A percentile compares a stretch with the other conserved stretches of the same genome.
phyloP scores from a whole-genome alignment of 2,888 invertebrate genomes.

The Ceriagrion tenellum region DNA sequence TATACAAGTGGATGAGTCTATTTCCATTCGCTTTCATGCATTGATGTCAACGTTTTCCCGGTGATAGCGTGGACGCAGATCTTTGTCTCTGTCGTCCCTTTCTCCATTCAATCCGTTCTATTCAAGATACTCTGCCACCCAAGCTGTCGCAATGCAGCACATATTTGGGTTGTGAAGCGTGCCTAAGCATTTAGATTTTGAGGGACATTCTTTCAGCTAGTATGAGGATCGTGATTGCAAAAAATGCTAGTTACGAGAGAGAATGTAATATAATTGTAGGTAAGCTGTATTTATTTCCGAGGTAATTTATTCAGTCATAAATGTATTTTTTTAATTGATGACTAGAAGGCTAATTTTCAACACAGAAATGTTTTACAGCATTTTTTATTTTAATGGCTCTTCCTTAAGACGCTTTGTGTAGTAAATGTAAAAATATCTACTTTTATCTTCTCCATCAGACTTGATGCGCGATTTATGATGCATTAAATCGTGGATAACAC shows the following conservation, averaged over 20 bases:
- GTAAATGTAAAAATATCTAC: no score
- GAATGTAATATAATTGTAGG: no score
- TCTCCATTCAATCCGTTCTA: background rate
- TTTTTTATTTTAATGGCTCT: no score
- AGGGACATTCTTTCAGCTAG: background rate
- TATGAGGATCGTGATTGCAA: background rate
- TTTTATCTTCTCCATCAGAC: no score
- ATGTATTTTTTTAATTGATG: no score
- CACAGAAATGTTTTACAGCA: no score
- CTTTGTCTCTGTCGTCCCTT: background rate
- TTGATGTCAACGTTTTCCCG: background rate
- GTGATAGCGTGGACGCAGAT: background rate
- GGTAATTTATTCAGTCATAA: no score
- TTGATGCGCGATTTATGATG: no score
- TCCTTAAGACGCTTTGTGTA: no score
- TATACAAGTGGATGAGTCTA: background rate
- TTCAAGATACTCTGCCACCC: background rate
- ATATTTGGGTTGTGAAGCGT: background rate
- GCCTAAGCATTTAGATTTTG: background rate
- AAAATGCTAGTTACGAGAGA: background rate
- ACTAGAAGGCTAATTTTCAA: no score
- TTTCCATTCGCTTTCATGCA: background rate
- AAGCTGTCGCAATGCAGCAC: background rate
- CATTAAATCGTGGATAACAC: no score
- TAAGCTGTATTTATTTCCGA: no score